These are phyloP conservation scores for Nemurella pictetii DNA, from an alignment of 2,888 invertebrate genomes.

Conservation along the genomic window DNA sequence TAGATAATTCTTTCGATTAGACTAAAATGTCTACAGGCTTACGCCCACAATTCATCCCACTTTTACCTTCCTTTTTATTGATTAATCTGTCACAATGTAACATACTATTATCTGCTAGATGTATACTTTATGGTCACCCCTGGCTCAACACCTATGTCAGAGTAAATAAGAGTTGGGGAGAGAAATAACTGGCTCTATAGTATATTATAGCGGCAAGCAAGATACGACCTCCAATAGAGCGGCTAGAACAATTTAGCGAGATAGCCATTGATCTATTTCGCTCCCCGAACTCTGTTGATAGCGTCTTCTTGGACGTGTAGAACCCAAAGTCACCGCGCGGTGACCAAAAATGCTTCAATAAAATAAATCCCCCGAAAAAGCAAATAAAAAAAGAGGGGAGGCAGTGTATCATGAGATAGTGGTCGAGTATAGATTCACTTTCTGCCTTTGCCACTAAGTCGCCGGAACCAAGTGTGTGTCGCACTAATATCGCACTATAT, in stretches of 20 bases:
- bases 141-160: conserved; percentile 25
- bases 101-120: background rate
- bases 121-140: conserved; percentile 17
- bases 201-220: too few species aligned
- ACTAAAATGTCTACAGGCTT: background rate
- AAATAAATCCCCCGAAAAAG: conserved; percentile 22
- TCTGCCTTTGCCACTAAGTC: background rate
- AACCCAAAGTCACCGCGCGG: background rate
- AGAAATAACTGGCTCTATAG: too few species aligned
- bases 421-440: background rate
- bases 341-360: conserved; percentile 23
- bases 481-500: background rate
- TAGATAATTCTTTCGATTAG: background rate
- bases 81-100: background rate
- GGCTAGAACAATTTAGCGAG: conserved; percentile 23
- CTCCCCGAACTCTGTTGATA: background rate
- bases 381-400: conserved; percentile 17
- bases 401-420: background rate
- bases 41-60: background rate
- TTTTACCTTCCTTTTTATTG: background rate
- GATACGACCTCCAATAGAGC: too few species aligned
- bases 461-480: too few species aligned
- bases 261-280: conserved; percentile 29
- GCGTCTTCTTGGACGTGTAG: background rate
- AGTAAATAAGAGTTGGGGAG: conserved; percentile 25